Evolutionary conservation across 2,113 vertebrate species (phyloP).

Genomic region (Cyanocitta stelleri): DNA sequence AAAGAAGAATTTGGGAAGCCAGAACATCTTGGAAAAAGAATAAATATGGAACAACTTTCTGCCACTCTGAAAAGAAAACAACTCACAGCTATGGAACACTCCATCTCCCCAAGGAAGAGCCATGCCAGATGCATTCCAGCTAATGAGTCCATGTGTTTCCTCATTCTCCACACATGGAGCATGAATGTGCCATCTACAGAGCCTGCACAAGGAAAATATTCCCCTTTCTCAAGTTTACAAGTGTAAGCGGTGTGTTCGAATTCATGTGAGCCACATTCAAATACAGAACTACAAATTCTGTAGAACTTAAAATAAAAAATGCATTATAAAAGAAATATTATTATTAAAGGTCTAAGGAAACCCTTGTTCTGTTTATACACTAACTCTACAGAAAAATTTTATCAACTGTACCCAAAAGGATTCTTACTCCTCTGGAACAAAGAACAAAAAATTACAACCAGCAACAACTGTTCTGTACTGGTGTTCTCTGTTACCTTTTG

Average conservation of each 20-base stretch:
- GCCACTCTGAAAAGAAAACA: conserved; percentile 38
- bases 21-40: conserved; percentile 28
- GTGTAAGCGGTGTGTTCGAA: not conserved
- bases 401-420: not conserved
- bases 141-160: not conserved
- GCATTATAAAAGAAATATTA: not conserved
- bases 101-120: conserved; percentile 37
- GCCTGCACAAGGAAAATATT: not conserved
- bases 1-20: not conserved
- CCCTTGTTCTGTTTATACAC: not conserved
- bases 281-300: not conserved
- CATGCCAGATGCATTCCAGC: conserved; percentile 18
- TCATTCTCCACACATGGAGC: not conserved
- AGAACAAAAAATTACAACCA: not conserved
- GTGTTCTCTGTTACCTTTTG: not conserved
- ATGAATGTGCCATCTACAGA: not conserved
- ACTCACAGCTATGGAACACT: conserved; percentile 41
- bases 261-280: not conserved
- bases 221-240: not conserved
- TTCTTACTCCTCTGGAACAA: not conserved
- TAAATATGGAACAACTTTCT: conserved; percentile 21
- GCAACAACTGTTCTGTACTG: not conserved
- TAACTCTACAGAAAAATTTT: not conserved
- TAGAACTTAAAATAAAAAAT: not conserved
- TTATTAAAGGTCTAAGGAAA: not conserved